Evolutionary conservation across 2,113 vertebrate species (phyloP).

Genomic region (Clupea harengus): DNA sequence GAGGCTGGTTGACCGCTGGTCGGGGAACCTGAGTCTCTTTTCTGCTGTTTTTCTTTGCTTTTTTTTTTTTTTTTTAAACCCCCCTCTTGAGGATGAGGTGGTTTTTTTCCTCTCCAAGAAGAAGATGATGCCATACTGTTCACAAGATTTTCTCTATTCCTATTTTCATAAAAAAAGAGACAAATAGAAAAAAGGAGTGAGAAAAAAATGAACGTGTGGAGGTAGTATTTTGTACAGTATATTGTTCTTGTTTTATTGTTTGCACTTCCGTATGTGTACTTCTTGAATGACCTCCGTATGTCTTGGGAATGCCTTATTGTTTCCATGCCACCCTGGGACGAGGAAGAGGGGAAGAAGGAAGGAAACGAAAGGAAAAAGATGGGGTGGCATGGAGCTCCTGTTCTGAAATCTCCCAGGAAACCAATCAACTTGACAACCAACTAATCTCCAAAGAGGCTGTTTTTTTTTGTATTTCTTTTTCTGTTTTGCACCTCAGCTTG

Average conservation of each 20-base stretch:
- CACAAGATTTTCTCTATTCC: slow-evolving; percentile 62
- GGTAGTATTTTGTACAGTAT: slow-evolving; percentile 75
- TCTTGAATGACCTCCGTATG: slow-evolving; percentile 63
- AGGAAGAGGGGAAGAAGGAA: slow-evolving; percentile 38
- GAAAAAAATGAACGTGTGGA: slow-evolving; percentile 44
- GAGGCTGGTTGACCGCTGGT: slow-evolving; percentile 66
- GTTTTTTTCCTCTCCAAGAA: slow-evolving; percentile 44
- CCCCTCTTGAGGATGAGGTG: neutral
- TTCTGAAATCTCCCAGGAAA: slow-evolving; percentile 61
- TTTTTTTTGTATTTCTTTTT: slow-evolving; percentile 41
- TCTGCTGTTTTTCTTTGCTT: slow-evolving; percentile 47
- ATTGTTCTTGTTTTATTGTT: slow-evolving; percentile 62
- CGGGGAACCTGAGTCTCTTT: slow-evolving; percentile 65
- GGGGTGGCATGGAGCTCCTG: slow-evolving; percentile 45
- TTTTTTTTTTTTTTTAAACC: neutral
- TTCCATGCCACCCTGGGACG: slow-evolving; percentile 59
- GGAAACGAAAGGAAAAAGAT: neutral
- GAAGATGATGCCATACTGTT: slow-evolving; percentile 76
- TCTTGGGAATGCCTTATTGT: slow-evolving; percentile 73
- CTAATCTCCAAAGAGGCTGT: slow-evolving; percentile 72
- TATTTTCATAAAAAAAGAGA: slow-evolving; percentile 61
- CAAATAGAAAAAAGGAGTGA: neutral
- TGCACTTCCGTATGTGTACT: slow-evolving; percentile 70
- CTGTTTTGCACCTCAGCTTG: slow-evolving; percentile 69
- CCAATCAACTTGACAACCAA: slow-evolving; percentile 61